Percentiles rank a stretch among this genome's conserved stretches.
These are phyloP conservation scores for Dreissena polymorpha DNA, from an alignment of 1,140 invertebrate species.

Conservation along the genomic window DNA sequence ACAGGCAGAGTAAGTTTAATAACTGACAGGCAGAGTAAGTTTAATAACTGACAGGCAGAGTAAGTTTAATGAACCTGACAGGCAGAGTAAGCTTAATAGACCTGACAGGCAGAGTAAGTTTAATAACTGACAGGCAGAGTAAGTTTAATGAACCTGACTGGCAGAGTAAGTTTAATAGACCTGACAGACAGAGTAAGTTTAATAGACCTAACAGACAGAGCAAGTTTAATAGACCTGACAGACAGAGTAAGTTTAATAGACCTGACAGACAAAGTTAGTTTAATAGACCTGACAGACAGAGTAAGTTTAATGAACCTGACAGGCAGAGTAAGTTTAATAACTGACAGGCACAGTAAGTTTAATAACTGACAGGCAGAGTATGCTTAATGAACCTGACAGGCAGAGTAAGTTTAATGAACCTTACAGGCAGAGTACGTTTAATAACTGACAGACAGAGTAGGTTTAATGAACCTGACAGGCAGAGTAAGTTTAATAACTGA, in stretches of 20 bases:
- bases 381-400: slow-evolving; percentile 95
- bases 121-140: no score
- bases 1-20: slow-evolving; percentile 88
- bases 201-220: no score
- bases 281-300: slow-evolving; percentile 94
- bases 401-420: slow-evolving; percentile 87
- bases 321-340: slow-evolving; percentile 86
- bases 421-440: slow-evolving; percentile 89
- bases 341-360: slow-evolving; percentile 91
- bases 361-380: no score
- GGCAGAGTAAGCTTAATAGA: slow-evolving; percentile 88
- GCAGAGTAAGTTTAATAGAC: slow-evolving; percentile 88
- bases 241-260: slow-evolving; percentile 87
- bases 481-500: slow-evolving; percentile 83
- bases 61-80: no score
- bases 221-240: slow-evolving; percentile 91
- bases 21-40: slow-evolving; percentile 91
- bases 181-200: slow-evolving; percentile 91
- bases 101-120: slow-evolving; percentile 93
- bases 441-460: slow-evolving; percentile 91
- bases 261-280: no score
- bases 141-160: no score
- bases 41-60: no score
- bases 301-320: slow-evolving; percentile 85
- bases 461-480: slow-evolving; percentile 88